phyloP scores from a whole-genome alignment of 2,113 vertebrate genomes.

The Chlamydotis undulata region DNA sequence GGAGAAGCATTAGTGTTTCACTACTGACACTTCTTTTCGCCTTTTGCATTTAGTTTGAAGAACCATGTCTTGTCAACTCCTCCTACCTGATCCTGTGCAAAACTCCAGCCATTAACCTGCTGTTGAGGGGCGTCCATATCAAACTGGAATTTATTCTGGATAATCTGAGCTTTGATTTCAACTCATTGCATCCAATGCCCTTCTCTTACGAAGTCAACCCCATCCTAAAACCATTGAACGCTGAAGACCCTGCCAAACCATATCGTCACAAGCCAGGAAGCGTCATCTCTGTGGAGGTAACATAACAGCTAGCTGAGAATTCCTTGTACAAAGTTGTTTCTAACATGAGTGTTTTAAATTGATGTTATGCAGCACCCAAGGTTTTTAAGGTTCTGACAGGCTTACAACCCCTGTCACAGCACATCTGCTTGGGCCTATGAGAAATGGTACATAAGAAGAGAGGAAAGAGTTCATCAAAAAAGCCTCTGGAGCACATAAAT shows the following conservation, averaged over 20 bases:
- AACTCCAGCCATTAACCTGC: slow-evolving; percentile 83
- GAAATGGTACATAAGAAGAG: background rate
- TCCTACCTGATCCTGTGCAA: slow-evolving; percentile 87
- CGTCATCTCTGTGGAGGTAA: slow-evolving; percentile 96
- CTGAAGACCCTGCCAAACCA: slow-evolving; percentile 82
- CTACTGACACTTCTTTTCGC: background rate
- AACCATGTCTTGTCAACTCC: slow-evolving; percentile 87
- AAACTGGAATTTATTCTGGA: slow-evolving; percentile 91
- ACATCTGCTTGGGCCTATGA: background rate
- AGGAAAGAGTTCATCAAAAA: background rate
- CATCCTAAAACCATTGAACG: slow-evolving; percentile 81
- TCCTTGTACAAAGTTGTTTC: background rate
- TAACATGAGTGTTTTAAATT: background rate
- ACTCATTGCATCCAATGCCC: slow-evolving; percentile 74
- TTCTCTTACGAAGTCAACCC: slow-evolving; percentile 93
- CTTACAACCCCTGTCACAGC: background rate
- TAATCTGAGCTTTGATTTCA: slow-evolving; percentile 90
- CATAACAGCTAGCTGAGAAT: background rate
- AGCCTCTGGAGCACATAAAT: background rate
- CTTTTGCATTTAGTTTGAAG: slow-evolving; percentile 79
- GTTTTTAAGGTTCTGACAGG: background rate
- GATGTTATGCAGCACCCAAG: background rate
- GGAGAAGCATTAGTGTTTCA: background rate
- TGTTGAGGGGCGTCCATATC: slow-evolving; percentile 69
- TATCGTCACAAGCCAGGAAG: slow-evolving; percentile 97